These are phyloP conservation scores for Rhombomys opimus DNA, from an alignment of 2,113 vertebrate genomes.

Conservation along the genomic window DNA sequence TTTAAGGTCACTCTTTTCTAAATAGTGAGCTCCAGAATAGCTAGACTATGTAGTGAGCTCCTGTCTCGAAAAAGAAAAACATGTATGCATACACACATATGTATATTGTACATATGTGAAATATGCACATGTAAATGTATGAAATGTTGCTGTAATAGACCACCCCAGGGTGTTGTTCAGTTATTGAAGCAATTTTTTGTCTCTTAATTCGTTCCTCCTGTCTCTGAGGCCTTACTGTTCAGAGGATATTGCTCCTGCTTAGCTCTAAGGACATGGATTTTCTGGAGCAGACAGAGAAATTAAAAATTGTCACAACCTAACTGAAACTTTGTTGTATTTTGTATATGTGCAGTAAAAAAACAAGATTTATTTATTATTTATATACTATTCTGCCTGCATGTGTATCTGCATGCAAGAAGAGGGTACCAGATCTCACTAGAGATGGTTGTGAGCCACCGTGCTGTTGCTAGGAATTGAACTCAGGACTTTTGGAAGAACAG, in stretches of 20 bases:
- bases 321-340: conserved; percentile 15
- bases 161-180: neutral
- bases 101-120: neutral
- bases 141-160: neutral
- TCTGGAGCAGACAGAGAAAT: neutral
- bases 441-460: too few relatives aligned
- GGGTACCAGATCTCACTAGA: too few relatives aligned
- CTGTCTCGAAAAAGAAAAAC: neutral
- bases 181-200: neutral
- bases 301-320: neutral
- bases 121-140: neutral
- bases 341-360: too few relatives aligned
- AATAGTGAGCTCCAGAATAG: neutral
- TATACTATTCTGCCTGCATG: too few relatives aligned
- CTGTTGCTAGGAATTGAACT: too few relatives aligned
- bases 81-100: neutral
- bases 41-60: neutral
- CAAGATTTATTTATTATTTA: too few relatives aligned
- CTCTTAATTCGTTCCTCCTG: neutral
- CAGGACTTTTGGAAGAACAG: too few relatives aligned
- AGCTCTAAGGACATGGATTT: neutral
- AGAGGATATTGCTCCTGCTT: neutral
- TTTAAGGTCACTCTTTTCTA: neutral
- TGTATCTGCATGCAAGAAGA: too few relatives aligned
- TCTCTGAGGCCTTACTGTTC: neutral